Evolutionary conservation across 2,888 invertebrate genomes (phyloP), one percentile per base, ranked within the genome.

Genomic region (Helleia helle): DNA sequence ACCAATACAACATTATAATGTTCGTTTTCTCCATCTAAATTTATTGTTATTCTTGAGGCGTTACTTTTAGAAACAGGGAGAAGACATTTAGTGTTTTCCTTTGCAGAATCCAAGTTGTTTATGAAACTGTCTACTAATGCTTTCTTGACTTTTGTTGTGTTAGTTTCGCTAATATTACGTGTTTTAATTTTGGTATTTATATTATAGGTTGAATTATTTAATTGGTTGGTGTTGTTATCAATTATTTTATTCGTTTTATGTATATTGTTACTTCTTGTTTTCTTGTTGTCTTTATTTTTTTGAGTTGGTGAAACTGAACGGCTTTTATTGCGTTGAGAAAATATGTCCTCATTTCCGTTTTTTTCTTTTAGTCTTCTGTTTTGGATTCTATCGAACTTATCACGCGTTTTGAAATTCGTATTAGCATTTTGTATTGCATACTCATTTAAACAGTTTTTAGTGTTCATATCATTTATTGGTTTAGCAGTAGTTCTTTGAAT

Each of bases 21-120:
- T 44, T 76, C 75, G 13, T 61, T 64, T 9, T 70, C 67, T 36
- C 61, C 65, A 7, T 76, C 66, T 41, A 79, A 72, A 47, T 72
- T 70, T 18, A 77, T 53, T 9, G 68, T 59, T 5, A 75, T 56
- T 48, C 61, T 68, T 6, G 80, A 75, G 25, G 55, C 52, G 24
- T 55, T 48, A 22, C 49, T 54, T 44, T 48, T 59, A 1, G 58
- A 48, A 5, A 45, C 47, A 24, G 47, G 42, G 11, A 46, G 13
- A 15, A 47, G 46, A n/a, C 37, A 49, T 40, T 44, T 48, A 1
- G 38, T 34, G 29, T 53, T 46, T 42, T 48, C 49, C 45, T 51
- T 50, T 44, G 62, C 49, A 29, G 50, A 54, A 25, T 56, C 50
- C 2, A 68, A 34, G 40, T 58, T 60, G 44, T 58, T 63, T 3